Base-by-base conservation (phyloP, 2,113 vertebrate genomes). In the Rhinoptilus africanus region DNA sequence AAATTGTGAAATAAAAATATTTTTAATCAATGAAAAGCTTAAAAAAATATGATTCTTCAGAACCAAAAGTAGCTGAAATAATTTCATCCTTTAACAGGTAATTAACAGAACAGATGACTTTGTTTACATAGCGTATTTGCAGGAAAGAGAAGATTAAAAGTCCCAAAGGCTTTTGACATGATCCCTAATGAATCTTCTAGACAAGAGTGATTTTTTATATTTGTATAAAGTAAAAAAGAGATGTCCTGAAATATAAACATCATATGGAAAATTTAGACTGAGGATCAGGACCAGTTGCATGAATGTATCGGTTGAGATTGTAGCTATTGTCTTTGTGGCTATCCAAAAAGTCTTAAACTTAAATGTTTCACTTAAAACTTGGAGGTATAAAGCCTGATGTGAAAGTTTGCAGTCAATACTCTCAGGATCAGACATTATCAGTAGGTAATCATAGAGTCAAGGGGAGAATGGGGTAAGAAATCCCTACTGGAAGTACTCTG, bases 41-140 rank as follows among this genome's bases (percentile, higher is more conserved):
- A 23, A 71, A 34, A 48, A 81, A 47, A 45, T 34, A 60, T 32
- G 78, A 53, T 51, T 68, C 17, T 71, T 76, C 54, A 43, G 59
- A 91, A 57, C 30, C 21, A 80, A 91, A 96, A 34, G 12, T 88
- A 89, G 69, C 78, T 92, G 64, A 96, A 95, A 93, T 92, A 92
- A 93, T 93, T 47, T 87, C 57, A 60, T 75, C 89, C 43, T 93
- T 96, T 96, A 91, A 75, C 72, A 93, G 79, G 93, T 96, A 96
- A 96, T 97, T 96, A 93, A 79, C 69, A 96, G 74, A 96, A 93
- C 50, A 77, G 76, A 28, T 96, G 22, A 96, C 77, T 97, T 89
- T 93, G 72, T 97, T 98, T 98, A 94, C 45, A 74, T 82, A 77
- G 53, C 71, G 26, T 97, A 93, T 95, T 97, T 92, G 76, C 92